Base-by-base conservation (phyloP, 2,797 vertebrate species). In the Danio tinwini region DNA sequence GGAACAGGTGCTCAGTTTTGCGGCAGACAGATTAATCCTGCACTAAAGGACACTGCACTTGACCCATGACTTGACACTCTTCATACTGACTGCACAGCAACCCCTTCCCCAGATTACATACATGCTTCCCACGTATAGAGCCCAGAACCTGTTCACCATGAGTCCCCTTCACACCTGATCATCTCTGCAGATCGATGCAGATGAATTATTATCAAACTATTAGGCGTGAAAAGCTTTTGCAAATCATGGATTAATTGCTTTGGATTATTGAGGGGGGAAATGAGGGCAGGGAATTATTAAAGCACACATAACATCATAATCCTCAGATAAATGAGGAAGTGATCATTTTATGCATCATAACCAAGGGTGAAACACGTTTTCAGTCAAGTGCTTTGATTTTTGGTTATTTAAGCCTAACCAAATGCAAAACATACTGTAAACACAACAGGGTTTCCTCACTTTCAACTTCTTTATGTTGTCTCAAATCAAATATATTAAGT, bases 321-420 rank as follows among this genome's bases (percentile, higher is more conserved):
- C 55, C 72, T 65, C 19, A 47, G 14, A 69, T 13, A 44, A 52
- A 70, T 17, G 37, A 0, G 8, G 9, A 14, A 49, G 29, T 5
- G 17, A n/a, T 14, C 37, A n/a, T 72, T 53, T 75, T 42, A 40
- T 71, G 11, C 10, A 42, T 47, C 29, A 5, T 45, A 29, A 58
- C 8, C 8, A 58, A 19, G 17, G 44, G 5, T 0, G 0, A 58
- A 44, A 58, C 69, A 44, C 1, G 5, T 55, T 70, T 70, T 5
- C 49, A 8, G 29, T 53, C 49, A 64, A 82, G 45, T 81, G 50
- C 19, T 67, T 84, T 19, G 0, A 0, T 76, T 67, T 61, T 67
- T 58, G 58, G 76, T 67, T 81, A 83, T 81, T 74, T 82, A 81
- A 82, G 85, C 86, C 74, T 81, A 47, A 4, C 13, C 9, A 5